A percentile compares a stretch with the other conserved stretches of the same genome.
phyloP scores from a whole-genome alignment of 1,140 invertebrate genomes.

The Drosophila nebulosa region DNA sequence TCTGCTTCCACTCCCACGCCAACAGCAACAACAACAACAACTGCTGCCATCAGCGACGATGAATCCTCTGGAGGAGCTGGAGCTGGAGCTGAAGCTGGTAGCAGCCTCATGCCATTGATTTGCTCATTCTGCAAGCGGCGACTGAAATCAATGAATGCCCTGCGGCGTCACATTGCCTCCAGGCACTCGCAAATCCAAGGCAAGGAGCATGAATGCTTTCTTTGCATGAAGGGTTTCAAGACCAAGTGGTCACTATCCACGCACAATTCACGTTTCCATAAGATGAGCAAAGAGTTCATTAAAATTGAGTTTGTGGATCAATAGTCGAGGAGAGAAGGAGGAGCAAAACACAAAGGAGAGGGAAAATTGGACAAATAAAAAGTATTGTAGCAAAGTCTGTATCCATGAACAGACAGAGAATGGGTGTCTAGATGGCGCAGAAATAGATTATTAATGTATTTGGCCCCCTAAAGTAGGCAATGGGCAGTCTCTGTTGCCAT shows the following conservation, averaged over 20 bases:
- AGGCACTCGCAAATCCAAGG: conserved; percentile 69
- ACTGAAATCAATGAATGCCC: conserved; percentile 67
- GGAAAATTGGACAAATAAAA: not conserved
- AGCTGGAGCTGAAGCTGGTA: no score
- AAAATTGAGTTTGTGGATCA: conserved; percentile 50
- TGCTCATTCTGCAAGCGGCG: conserved; percentile 69
- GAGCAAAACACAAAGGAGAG: not conserved
- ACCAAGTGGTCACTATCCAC: conserved; percentile 80
- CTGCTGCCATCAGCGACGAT: conserved; percentile 19
- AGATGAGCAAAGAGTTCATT: conserved; percentile 62
- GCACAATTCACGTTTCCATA: conserved; percentile 78
- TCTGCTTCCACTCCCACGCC: not conserved
- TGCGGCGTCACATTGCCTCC: conserved; percentile 70
- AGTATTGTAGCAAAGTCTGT: not conserved
- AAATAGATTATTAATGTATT: no score
- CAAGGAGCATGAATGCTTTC: conserved; percentile 66
- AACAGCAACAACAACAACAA: not conserved
- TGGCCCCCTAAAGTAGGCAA: no score
- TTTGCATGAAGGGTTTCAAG: conserved; percentile 77
- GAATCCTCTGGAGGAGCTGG: conserved; percentile 12
- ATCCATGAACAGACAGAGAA: no score
- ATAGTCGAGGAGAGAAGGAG: not conserved
- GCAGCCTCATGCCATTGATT: conserved; percentile 15
- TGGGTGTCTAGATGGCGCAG: no score
- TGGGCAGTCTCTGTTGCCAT: no score